Base-by-base conservation (phyloP, 2,797 vertebrate genomes). In the Spea hammondii region DNA sequence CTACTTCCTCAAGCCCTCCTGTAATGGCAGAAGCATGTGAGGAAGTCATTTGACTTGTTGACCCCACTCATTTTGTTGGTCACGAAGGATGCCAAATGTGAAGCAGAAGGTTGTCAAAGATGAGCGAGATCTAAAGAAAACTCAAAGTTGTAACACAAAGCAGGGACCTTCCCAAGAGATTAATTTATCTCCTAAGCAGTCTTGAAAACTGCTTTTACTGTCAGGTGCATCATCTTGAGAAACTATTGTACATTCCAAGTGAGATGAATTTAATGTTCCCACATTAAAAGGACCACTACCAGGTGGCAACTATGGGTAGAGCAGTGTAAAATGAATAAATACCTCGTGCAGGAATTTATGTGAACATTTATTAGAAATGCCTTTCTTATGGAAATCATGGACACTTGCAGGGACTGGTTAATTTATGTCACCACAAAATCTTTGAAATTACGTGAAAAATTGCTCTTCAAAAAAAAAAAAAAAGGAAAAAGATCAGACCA, bases 141-240 rank as follows among this genome's bases (percentile, higher is more conserved):
- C 89, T 92, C 88, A 89, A 88, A 93, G 91, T 88, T 91, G 89
- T 89, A 89, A 87, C 76, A 88, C 88, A 92, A 92, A 93, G 92
- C 91, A 90, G 90, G 92, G 89, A 86, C 83, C 86, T 84, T 96
- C 91, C 94, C 65, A 1, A 60, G 95, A 94, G 96, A 95, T 83
- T 88, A 84, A 96, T 98, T 91, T 78, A 79, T 97, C 94, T 95
- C 93, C 88, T 71, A 84, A 91, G 86, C 87, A 94, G 89, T 85
- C 91, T 89, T 96, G 93, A 96, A 95, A 97, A 95, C 93, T 93
- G 92, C 85, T 90, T 93, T 96, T 93, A 95, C 95, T 94, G 97
- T 98, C 96, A 98, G 96, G 96, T 98, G 95, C 93, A 95, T 96
- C 94, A 95, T 96, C 95, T 95, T 96, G 96, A 97, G 95, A 98